Evolutionary conservation across 2,113 vertebrate genomes (phyloP).

Genomic region (Talpa occidentalis): DNA sequence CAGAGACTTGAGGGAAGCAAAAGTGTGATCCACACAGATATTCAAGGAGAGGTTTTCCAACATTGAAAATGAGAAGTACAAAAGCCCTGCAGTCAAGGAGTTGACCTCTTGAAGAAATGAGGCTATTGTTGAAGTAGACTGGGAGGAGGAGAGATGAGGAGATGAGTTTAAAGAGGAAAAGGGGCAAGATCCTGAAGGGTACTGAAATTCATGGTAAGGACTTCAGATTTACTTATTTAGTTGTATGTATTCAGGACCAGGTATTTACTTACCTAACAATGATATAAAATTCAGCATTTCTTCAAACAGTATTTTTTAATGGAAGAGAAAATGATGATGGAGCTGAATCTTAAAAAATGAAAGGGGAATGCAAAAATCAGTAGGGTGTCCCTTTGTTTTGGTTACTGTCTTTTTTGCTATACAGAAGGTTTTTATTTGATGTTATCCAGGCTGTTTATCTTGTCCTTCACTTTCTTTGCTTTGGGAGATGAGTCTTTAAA

Average conservation of each 20-base stretch:
- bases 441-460: too few relatives aligned
- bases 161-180: not conserved
- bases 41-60: not conserved
- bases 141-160: too few relatives aligned
- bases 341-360: too few relatives aligned
- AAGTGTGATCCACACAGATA: not conserved
- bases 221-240: not conserved
- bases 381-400: too few relatives aligned
- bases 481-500: too few relatives aligned
- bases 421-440: too few relatives aligned
- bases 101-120: not conserved
- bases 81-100: not conserved
- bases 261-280: not conserved
- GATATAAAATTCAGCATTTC: not conserved
- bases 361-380: too few relatives aligned
- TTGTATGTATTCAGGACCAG: not conserved
- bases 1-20: not conserved
- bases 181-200: not conserved
- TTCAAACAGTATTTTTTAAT: constrained; percentile 7
- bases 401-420: too few relatives aligned
- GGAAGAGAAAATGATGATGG: too few relatives aligned
- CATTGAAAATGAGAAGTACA: not conserved
- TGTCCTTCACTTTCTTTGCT: too few relatives aligned
- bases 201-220: not conserved
- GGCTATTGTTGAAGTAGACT: not conserved